Base-by-base conservation (phyloP, 2,888 invertebrate species). In the Epinotia brunnichana region DNA sequence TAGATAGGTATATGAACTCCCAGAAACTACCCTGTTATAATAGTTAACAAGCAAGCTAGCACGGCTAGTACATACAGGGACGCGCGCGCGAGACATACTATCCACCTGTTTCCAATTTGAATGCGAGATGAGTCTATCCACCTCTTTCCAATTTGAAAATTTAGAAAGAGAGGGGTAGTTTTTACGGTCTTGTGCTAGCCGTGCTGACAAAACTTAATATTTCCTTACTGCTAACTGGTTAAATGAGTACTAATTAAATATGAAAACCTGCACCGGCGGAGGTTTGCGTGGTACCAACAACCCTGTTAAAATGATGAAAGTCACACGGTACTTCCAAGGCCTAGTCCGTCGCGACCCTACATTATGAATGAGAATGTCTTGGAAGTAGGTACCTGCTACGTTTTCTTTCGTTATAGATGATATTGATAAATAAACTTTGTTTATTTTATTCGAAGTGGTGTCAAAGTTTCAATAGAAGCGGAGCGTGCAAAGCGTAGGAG, bases 301-400 rank as follows among this genome's bases (percentile, higher is more conserved):
- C 24, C 21, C 57, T 57, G 29, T 41, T 56, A 59, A 29, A 21
- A 68, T 61, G 39, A 72, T 72, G 61, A 61, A 68, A 72, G 35
- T 44, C 60, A 44, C 61, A 53, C 56, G 61, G 44, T 66, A 68
- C 56, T n/a, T 21, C 35, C 67, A 72, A 72, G 56, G 71, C 60
- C 54, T 67, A n/a, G 67, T 67, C 44, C 44, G 60, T 62, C 56
- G 61, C 54, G 61, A 44, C 19, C n/a, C 11, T 57, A 39, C 35
- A 68, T 62, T 62, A 72, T 72, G 48, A 54, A 64, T 19, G 35
- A 39, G 3, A 39, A 15, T 21, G n/a, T 17, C 48, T 19, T 39
- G 19, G 21, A 64, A 53, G 35, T 7, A 35, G 9, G 39, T 64
- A 54, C 53, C 35, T n/a, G 19, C 35, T 35, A 17, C 35, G 51